Evolutionary conservation across 2,113 vertebrate species (phyloP), one percentile per base, ranked within the genome.

Genomic region (Ardeotis arabs): DNA sequence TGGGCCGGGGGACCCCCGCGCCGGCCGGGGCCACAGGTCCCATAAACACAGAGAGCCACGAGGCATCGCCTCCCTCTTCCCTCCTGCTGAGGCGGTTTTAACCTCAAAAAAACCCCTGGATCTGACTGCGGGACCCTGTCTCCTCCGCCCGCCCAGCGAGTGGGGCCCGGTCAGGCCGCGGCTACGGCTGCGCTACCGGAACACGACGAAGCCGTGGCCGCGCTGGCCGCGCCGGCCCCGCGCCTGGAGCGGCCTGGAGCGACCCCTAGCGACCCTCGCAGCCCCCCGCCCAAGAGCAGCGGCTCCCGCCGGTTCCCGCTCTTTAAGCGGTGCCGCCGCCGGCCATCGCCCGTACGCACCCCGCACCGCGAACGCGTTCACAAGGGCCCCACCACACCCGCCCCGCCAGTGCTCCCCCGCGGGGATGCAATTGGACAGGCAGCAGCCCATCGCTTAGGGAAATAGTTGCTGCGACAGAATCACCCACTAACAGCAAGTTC

Each of bases 1-100:
- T 35, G 7, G 6, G 14, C 39, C 4, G 3, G 2, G 19, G 39
- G 33, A 37, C 3, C 2, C 4, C n/a, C 5, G 3, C 16, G 3
- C 7, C 12, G 20, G 22, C 23, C 14, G 2, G 7, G 9, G 14
- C n/a, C 66, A 44, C 37, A 56, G 56, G 10, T 2, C 41, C 45
- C 47, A 24, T 23, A n/a, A 41, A 75, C 58, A 28, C 5, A 63
- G 37, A 49, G 5, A 1, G 9, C 24, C 53, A 47, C 7, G 4
- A 33, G 10, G 11, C 21, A 41, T 6, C 10, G 6, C 59, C 53
- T 52, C 31, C 23, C 16, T 31, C 62, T 35, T n/a, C 37, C 41
- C 12, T 24, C 44, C 52, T 3, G 11, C 79, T 4, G 39, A 35
- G n/a, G 4, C 2, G 2, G 29, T 6, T 10, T 44, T 1, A 9